Evolutionary conservation across 2,797 vertebrate genomes (phyloP), one percentile per base, ranked within the genome.

Genomic region (Trachurus trachurus): DNA sequence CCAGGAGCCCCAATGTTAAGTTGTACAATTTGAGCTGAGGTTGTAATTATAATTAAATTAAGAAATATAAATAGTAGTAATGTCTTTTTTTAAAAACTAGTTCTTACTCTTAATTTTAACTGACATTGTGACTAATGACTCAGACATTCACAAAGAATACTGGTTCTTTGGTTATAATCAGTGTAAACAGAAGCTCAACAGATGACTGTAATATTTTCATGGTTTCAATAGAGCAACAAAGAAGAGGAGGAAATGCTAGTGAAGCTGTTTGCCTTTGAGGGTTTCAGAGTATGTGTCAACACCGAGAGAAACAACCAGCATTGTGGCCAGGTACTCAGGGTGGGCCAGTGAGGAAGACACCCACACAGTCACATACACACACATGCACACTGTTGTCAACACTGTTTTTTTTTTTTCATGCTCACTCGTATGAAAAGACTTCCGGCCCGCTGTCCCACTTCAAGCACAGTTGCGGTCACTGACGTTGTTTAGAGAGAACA

Each of bases 401-500:
- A 89, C 91, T 82, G 84, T 81, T 84, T 81, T 73, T 81, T 84
- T 81, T 54, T 72, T 76, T 64, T 78, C 78, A 86, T 78, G 74
- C 83, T 73, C 7, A 53, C 83, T 76, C 49, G 57, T 82, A 87
- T 92, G 88, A 93, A 93, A 92, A 86, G 74, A 58, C 78, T 92
- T 93, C 92, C 91, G 85, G 92, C 87, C 78, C 8, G 31, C 75
- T 74, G 89, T 84, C 89, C 90, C 94, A 94, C 94, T 94, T 94
- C 92, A 94, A 93, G 92, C 87, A 75, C 86, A 88, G 85, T 89
- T 94, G 94, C 90, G 93, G 94, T 92, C 80, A 56, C 84, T 91
- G 93, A 95, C 75, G 91, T 85, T 93, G 88, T 91, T 92, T 90
- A 89, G 83, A 91, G 85, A 92, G 91, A 91, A 91, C 91, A 91